A percentile compares a stretch with the other conserved stretches of the same genome.
phyloP scores from a whole-genome alignment of 1,140 invertebrate species.

The Neodiprion fabricii region DNA sequence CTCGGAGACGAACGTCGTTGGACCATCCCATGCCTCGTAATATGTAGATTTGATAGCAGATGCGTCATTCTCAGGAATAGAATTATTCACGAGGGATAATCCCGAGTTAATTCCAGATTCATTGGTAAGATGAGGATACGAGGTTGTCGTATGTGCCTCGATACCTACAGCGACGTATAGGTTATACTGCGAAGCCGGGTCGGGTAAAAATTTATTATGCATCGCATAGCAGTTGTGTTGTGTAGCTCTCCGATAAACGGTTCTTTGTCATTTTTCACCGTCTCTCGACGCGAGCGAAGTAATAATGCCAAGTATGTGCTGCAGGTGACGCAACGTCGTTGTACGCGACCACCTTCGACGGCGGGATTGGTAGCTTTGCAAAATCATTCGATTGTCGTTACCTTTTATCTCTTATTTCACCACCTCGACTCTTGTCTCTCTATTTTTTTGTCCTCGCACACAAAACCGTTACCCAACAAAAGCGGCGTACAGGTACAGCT shows the following conservation, averaged over 20 bases:
- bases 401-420: too few relatives aligned
- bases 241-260: conserved; percentile 26
- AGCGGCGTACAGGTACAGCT: neutral
- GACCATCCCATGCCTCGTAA: too few relatives aligned
- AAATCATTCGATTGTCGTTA: too few relatives aligned
- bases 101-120: too few relatives aligned
- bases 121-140: too few relatives aligned
- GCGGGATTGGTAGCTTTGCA: neutral
- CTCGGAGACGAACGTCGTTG: too few relatives aligned
- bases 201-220: neutral
- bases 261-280: conserved; percentile 19
- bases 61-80: too few relatives aligned
- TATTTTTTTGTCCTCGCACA: neutral
- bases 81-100: too few relatives aligned
- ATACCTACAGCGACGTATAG: too few relatives aligned
- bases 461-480: neutral
- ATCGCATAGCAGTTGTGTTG: conserved; percentile 15
- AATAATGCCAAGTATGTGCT: conserved; percentile 17
- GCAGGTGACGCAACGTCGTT: conserved; percentile 18
- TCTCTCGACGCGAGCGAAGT: conserved; percentile 11
- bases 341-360: neutral
- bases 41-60: too few relatives aligned
- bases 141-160: too few relatives aligned
- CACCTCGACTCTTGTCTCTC: neutral
- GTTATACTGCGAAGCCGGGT: too few relatives aligned